These are phyloP conservation scores for Andricus grossulariae DNA, from an alignment of 1,140 invertebrate species.

Conservation along the genomic window DNA sequence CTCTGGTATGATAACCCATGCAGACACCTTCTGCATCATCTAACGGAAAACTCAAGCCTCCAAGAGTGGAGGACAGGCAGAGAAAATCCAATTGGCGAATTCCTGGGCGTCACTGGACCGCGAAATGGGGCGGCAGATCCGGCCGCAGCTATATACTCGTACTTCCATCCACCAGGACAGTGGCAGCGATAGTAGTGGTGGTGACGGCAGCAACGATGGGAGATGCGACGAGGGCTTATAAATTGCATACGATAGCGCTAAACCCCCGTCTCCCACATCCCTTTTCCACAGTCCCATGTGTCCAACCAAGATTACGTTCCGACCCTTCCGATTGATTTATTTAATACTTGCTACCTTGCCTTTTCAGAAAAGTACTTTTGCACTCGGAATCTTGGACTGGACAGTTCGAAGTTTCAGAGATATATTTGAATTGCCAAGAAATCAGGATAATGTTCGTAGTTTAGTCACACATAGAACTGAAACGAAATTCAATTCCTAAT, in stretches of 20 bases:
- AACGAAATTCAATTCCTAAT: too few species aligned
- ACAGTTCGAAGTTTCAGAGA: neutral
- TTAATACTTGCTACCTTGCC: conserved; percentile 50
- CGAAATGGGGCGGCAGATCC: conserved; percentile 70
- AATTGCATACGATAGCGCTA: conserved; percentile 71
- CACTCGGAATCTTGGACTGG: neutral
- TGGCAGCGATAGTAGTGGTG: conserved; percentile 43
- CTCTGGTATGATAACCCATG: conserved; percentile 57
- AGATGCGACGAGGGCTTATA: conserved; percentile 67
- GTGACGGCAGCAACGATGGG: conserved; percentile 44
- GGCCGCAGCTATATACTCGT: conserved; percentile 62
- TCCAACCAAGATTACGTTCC: conserved; percentile 63
- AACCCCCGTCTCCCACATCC: conserved; percentile 39
- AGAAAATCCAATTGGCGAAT: conserved; percentile 75
- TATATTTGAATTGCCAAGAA: too few species aligned
- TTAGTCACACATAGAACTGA: too few species aligned
- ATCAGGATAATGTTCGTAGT: too few species aligned
- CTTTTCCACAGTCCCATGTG: conserved; percentile 49
- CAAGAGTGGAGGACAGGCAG: conserved; percentile 61
- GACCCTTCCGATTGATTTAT: conserved; percentile 67
- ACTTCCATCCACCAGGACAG: conserved; percentile 63
- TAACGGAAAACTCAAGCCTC: conserved; percentile 63
- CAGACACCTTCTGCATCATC: conserved; percentile 70
- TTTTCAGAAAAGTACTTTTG: conserved; percentile 17
- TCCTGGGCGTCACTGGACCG: conserved; percentile 73